These are phyloP conservation scores for Dryobotodes eremita DNA, from an alignment of 2,888 invertebrate genomes.

Conservation along the genomic window DNA sequence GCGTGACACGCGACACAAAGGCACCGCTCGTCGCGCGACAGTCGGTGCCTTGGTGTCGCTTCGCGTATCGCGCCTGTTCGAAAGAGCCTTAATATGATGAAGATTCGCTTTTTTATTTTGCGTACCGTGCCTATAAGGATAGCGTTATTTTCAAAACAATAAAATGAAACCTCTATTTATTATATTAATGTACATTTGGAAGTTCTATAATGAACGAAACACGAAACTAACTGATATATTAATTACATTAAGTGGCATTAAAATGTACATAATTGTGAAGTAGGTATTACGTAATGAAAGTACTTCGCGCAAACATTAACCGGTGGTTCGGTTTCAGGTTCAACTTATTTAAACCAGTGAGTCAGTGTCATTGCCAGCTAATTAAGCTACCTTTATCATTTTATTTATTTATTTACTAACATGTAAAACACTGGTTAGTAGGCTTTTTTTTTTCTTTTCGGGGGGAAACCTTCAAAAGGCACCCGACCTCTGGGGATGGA, in stretches of 20 bases:
- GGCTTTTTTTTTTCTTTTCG: too few species aligned
- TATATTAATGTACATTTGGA: constrained; percentile 21
- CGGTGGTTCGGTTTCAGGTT: constrained; percentile 14
- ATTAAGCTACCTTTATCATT: neutral
- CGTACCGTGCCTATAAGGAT: too few species aligned
- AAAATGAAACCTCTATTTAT: constrained; percentile 3
- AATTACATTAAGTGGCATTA: constrained; percentile 49
- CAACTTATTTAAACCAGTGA: constrained; percentile 22
- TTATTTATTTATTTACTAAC: too few species aligned
- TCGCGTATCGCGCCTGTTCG: too few species aligned
- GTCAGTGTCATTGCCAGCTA: neutral
- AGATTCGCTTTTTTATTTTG: neutral
- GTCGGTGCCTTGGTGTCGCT: too few species aligned
- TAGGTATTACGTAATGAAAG: constrained; percentile 42
- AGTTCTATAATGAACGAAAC: constrained; percentile 34
- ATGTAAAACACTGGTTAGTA: too few species aligned
- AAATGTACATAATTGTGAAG: constrained; percentile 54
- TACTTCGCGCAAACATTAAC: constrained; percentile 22
- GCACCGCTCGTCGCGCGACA: too few species aligned
- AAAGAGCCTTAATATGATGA: neutral
- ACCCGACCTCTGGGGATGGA: too few species aligned
- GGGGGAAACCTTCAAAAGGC: too few species aligned
- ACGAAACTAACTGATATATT: constrained; percentile 43
- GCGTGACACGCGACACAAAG: too few species aligned
- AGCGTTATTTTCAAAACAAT: constrained; percentile 11